Percentiles rank a stretch among this genome's conserved stretches.
Evolutionary conservation across 1,140 invertebrate species (phyloP).

Genomic region (Neocloeon triangulifer): DNA sequence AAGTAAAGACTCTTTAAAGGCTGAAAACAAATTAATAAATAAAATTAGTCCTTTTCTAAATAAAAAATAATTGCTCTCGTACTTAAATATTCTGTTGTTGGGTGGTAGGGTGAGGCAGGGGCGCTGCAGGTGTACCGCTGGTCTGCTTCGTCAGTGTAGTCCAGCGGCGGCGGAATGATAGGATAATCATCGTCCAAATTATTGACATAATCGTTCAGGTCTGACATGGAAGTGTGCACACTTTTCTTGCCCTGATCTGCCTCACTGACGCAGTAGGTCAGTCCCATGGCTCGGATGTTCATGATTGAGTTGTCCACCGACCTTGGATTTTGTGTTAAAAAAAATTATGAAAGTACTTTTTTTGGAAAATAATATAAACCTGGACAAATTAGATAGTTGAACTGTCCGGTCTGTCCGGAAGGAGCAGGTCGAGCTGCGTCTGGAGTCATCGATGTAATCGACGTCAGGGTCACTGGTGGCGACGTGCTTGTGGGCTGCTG

Average conservation of each 20-base stretch:
- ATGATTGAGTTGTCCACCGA: slow-evolving; percentile 20
- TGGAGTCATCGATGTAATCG: slow-evolving; percentile 46
- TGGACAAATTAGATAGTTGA: too few species aligned
- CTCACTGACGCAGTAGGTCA: slow-evolving; percentile 13
- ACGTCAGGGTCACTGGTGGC: slow-evolving; percentile 42
- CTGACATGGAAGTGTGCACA: slow-evolving; percentile 6
- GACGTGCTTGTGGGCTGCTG: slow-evolving; percentile 28
- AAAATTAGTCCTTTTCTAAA: too few species aligned
- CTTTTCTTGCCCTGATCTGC: slow-evolving; percentile 15
- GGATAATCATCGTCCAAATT: too few species aligned
- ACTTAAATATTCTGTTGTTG: too few species aligned
- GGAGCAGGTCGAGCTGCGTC: slow-evolving; percentile 8
- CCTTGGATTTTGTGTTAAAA: too few species aligned
- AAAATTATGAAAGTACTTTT: too few species aligned
- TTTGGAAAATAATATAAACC: background rate
- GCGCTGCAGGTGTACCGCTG: background rate
- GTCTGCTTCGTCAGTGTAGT: slow-evolving; percentile 1
- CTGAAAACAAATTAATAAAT: too few species aligned
- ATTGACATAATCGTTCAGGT: background rate
- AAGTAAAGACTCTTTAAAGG: too few species aligned
- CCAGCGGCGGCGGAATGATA: background rate
- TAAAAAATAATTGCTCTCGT: too few species aligned
- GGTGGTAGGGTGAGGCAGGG: background rate
- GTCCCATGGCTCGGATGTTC: slow-evolving; percentile 21
- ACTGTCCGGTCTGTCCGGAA: background rate